A percentile compares a stretch with the other conserved stretches of the same genome.
Conservation (phyloP, 2,888 invertebrate genomes). For the Pecten maximus region DNA sequence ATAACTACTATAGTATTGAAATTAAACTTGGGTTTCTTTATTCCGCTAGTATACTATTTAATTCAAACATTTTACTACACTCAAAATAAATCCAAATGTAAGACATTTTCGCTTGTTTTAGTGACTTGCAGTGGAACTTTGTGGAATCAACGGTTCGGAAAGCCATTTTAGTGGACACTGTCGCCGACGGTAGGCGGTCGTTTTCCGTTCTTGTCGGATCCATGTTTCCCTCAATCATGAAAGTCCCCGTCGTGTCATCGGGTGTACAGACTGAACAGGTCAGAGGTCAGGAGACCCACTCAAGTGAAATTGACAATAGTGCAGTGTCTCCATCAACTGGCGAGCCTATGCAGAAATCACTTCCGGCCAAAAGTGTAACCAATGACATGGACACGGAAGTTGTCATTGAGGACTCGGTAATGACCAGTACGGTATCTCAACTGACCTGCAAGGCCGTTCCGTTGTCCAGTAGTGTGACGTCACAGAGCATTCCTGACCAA, state of each 20-base stretch:
- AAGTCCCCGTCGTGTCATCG: slow-evolving; percentile 11
- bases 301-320: not conserved
- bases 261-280: slow-evolving; percentile 48
- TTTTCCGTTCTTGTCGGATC: slow-evolving; percentile 39
- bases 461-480: slow-evolving; percentile 73
- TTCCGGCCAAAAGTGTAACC: not conserved
- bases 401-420: slow-evolving; percentile 57
- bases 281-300: not conserved
- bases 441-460: slow-evolving; percentile 79
- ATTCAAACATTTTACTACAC: no score
- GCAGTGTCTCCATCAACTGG: slow-evolving; percentile 46
- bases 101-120: slow-evolving; percentile 50
- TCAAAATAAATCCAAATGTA: no score
- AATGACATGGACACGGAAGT: slow-evolving; percentile 44
- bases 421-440: slow-evolving; percentile 61
- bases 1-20: no score
- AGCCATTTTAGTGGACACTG: slow-evolving; percentile 47
- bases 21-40: no score
- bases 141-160: slow-evolving; percentile 63
- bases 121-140: slow-evolving; percentile 67
- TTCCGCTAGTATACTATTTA: no score
- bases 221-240: slow-evolving; percentile 12
- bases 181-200: slow-evolving; percentile 36
- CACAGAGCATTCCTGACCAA: slow-evolving; percentile 51
- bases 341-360: slow-evolving; percentile 35